A percentile compares a stretch with the other conserved stretches of the same genome.
These are phyloP conservation scores for Mechanitis messenoides DNA, from an alignment of 2,888 invertebrate species.

Conservation along the genomic window DNA sequence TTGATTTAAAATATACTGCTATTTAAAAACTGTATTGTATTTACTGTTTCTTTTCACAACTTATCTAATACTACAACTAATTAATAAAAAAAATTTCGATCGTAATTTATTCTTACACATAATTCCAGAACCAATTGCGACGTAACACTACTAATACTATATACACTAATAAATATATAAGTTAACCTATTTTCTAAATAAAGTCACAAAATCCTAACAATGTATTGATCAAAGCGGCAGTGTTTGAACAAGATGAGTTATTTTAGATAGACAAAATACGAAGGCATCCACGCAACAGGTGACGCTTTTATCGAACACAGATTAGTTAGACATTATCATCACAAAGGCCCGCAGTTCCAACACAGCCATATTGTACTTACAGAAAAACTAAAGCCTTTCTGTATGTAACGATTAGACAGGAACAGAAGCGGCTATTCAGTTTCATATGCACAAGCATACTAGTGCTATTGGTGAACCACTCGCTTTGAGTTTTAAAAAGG, in stretches of 20 bases:
- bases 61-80: too few relatives aligned
- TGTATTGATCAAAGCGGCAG: too few relatives aligned
- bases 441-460: constrained; percentile 22
- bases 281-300: constrained; percentile 23
- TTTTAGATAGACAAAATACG: not conserved
- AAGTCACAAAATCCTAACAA: too few relatives aligned
- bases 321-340: constrained; percentile 31
- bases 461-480: constrained; percentile 24
- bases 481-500: constrained; percentile 21
- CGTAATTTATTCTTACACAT: too few relatives aligned
- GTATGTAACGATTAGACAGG: constrained; percentile 21
- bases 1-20: not conserved
- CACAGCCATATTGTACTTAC: constrained; percentile 30
- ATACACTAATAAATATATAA: not conserved
- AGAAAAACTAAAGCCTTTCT: constrained; percentile 18
- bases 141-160: too few relatives aligned
- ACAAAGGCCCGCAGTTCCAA: constrained; percentile 31
- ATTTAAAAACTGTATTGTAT: not conserved
- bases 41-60: too few relatives aligned
- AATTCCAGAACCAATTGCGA: too few relatives aligned
- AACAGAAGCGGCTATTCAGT: constrained; percentile 20
- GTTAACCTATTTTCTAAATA: too few relatives aligned
- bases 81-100: too few relatives aligned
- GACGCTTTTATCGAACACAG: constrained; percentile 16
- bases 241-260: too few relatives aligned